Conservation (phyloP, 2,888 invertebrate genomes). For the Camponotus fellah region DNA sequence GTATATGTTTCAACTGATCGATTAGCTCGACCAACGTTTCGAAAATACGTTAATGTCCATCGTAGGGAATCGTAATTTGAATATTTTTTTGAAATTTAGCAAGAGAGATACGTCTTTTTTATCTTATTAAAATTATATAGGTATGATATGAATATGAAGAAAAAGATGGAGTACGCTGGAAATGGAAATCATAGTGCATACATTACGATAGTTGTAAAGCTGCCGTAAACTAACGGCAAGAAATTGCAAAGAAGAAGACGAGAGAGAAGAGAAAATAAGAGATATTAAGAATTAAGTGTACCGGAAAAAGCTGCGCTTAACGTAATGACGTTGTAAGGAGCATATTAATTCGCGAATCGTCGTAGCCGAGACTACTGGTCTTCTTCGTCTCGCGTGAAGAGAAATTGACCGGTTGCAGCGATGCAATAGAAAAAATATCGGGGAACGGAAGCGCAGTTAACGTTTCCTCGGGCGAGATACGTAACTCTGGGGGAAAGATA, state of each 20-base stretch:
- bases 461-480: constrained; percentile 45
- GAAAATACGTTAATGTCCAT: constrained; percentile 6
- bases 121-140: background rate
- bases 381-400: constrained; percentile 8
- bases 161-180: background rate
- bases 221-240: background rate
- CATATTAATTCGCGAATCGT: constrained; percentile 40
- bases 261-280: constrained; percentile 25
- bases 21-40: constrained; percentile 40
- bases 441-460: constrained; percentile 41
- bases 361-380: constrained; percentile 2
- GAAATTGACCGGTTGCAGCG: constrained; percentile 8
- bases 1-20: constrained; percentile 51
- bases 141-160: background rate
- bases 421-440: background rate
- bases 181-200: constrained; percentile 20
- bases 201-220: background rate
- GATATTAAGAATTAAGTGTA: constrained; percentile 32
- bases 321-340: constrained; percentile 11
- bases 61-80: background rate
- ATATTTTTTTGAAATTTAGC: background rate
- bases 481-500: constrained; percentile 51
- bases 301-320: constrained; percentile 3
- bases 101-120: background rate
- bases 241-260: background rate